Base-by-base conservation (phyloP, 2,888 invertebrate species). In the Netelia virgata region DNA sequence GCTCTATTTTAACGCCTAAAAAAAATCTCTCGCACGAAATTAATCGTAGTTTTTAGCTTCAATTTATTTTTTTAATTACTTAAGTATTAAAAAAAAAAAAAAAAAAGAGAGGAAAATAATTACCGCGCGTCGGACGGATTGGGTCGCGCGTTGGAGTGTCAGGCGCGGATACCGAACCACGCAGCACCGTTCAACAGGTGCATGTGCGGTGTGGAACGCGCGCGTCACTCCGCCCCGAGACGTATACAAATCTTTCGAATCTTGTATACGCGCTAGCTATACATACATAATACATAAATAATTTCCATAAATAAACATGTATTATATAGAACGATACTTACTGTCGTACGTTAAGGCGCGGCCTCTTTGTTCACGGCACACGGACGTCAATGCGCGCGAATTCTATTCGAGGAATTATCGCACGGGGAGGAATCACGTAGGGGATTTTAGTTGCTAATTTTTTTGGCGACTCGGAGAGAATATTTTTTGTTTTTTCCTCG, bases 131-230 rank as follows among this genome's bases (percentile, higher is more conserved):
- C 53, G 68, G 41, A 64, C 81, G 66, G 70, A 79, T 28, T 77
- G 75, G 72, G 61, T 84, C 83, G 85, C 77, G 83, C 84, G 84
- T 87, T 77, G 74, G 66, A 63, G 23, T 28, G 77, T n/a, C 70
- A 57, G 55, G 69, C 83, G 77, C n/a, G 76, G 55, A 41, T 64
- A 79, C 74, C 61, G 80, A 68, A 68, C 70, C 86, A 76, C 81
- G 76, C 68, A 82, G 82, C 75, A 80, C 85, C 83, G 87, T 85
- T 89, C 88, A 90, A 90, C 89, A 90, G 89, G 89, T 90, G 89
- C 87, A 87, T 84, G 87, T 84, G 87, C 83, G 83, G 84, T 88
- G 86, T 85, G 84, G 86, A 86, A 86, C 87, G 80, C 85, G 73
- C 70, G 82, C 87, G 85, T 86, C 86, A 78, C 69, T 82, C 84